Evolutionary conservation across 2,797 vertebrate species (phyloP), one percentile per base, ranked within the genome.

Genomic region (Trematomus bernacchii): DNA sequence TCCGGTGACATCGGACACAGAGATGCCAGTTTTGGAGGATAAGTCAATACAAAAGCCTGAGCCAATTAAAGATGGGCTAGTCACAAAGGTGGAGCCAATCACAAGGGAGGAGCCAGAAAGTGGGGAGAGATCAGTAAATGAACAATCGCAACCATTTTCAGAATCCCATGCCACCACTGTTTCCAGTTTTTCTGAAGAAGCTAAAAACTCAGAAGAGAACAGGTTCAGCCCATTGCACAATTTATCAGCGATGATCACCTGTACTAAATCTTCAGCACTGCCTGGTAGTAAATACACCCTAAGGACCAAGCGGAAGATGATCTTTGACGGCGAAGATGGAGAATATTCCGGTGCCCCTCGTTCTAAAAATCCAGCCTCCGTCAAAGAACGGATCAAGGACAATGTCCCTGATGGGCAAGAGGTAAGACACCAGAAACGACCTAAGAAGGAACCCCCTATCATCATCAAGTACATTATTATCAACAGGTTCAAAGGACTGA

Each of bases 391-490:
- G 16, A 61, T 77, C 19, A 95, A 92, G 72, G 92, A 92, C 37
- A 66, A n/a, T 30, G 66, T 82, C 13, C 46, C 71, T 10, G 70
- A 58, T 40, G 77, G 73, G 9, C 89, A 85, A 40, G 91, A 95
- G 79, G 87, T 94, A 48, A 98, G 96, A 87, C 91, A 93, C 81
- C 95, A 96, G 90, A 99, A 98, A 90, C 96, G 97, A 63, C 95
- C 96, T 77, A 98, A 96, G 93, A 99, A 98, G 82, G 94, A 99
- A 66, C 97, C 98, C 15, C 97, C 98, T 40, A 95, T 99, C 84
- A 98, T 99, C 85, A 99, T 99, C 87, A 99, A 99, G 87, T 99
- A 99, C 88, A 99, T 99, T 82, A 99, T 99, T 78, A 99, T 99
- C 87, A 99, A 99, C 93, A 93, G 98, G 81, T 99, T 99, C 91